These are phyloP conservation scores for Harpalus rubripes DNA, from an alignment of 2,888 invertebrate species.

Conservation along the genomic window DNA sequence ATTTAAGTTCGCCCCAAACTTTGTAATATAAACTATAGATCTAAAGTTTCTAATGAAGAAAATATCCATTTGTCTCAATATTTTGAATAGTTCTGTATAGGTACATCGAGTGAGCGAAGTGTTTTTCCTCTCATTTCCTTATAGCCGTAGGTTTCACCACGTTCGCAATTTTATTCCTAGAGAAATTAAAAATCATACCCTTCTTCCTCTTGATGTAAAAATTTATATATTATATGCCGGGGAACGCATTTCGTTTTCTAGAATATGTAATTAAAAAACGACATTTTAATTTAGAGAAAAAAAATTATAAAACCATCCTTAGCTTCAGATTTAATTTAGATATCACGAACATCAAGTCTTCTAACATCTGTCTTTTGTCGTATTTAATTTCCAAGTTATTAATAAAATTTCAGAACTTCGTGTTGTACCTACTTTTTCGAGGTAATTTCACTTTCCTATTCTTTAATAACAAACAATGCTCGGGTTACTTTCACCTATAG, in stretches of 20 bases:
- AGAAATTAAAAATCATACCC: too few relatives aligned
- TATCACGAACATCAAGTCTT: conserved; percentile 10
- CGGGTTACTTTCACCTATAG: conserved; percentile 44
- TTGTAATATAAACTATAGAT: too few relatives aligned
- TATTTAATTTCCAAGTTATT: conserved; percentile 6
- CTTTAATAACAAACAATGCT: conserved; percentile 54
- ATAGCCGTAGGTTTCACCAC: too few relatives aligned
- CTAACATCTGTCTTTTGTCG: background rate
- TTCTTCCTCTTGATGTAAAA: too few relatives aligned
- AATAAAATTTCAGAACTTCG: conserved; percentile 15
- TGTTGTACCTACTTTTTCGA: conserved; percentile 52
- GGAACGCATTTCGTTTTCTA: background rate
- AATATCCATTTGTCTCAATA: too few relatives aligned
- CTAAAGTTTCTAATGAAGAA: too few relatives aligned
- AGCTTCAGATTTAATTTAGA: conserved; percentile 14
- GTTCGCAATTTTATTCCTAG: too few relatives aligned
- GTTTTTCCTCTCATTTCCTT: too few relatives aligned
- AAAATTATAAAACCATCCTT: background rate
- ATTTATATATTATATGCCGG: too few relatives aligned
- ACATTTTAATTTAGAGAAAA: background rate
- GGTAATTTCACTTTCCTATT: conserved; percentile 56
- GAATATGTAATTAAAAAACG: background rate
- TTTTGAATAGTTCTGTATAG: too few relatives aligned
- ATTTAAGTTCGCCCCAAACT: too few relatives aligned
- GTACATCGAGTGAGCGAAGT: too few relatives aligned